Conservation (phyloP, 2,888 invertebrate genomes). For the Lutraria lutraria region DNA sequence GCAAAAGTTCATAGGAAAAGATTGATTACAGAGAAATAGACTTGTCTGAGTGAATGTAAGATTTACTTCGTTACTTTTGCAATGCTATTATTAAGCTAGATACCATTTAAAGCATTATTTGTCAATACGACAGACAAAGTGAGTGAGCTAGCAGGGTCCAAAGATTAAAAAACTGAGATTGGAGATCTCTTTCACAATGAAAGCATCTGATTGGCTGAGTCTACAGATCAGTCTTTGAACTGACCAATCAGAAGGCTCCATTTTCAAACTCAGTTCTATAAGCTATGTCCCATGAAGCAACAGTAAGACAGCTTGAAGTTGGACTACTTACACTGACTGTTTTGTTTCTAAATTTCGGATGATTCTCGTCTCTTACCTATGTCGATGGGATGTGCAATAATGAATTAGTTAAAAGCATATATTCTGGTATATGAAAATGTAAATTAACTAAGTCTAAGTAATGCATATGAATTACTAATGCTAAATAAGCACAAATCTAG, state of each 20-base stretch:
- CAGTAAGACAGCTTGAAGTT: background rate
- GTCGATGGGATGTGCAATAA: constrained; percentile 30
- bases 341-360: constrained; percentile 69
- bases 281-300: background rate
- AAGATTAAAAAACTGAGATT: too few species aligned
- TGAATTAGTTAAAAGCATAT: constrained; percentile 35
- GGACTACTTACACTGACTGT: constrained; percentile 66
- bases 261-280: too few species aligned
- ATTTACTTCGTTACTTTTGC: background rate
- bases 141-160: background rate
- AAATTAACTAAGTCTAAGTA: background rate
- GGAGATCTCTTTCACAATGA: too few species aligned
- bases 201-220: too few species aligned
- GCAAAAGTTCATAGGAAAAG: background rate
- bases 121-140: background rate
- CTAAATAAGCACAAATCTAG: background rate
- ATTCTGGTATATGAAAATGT: background rate
- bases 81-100: background rate
- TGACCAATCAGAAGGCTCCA: too few species aligned
- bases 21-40: background rate
- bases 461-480: background rate
- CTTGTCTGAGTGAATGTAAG: background rate
- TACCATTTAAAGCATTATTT: background rate
- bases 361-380: constrained; percentile 65
- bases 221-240: too few species aligned